A percentile compares a stretch with the other conserved stretches of the same genome.
phyloP scores from a whole-genome alignment of 1,140 invertebrate genomes.

The Bombus huntii region DNA sequence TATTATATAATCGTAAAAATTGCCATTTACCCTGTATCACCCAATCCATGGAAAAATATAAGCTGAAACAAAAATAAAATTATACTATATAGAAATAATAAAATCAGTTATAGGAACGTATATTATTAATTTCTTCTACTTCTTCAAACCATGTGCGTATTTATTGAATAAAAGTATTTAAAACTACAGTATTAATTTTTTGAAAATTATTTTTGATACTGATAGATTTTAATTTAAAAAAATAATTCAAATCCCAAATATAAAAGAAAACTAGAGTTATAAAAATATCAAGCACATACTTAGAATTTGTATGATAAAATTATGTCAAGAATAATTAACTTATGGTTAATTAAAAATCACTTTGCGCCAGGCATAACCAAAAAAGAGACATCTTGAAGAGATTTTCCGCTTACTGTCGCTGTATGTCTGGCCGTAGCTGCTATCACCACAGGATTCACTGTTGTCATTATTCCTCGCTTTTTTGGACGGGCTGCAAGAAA shows the following conservation, averaged over 20 bases:
- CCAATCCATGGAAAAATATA: slow-evolving; percentile 84
- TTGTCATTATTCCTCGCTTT: slow-evolving; percentile 79
- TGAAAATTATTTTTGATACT: not conserved
- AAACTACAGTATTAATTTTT: not conserved
- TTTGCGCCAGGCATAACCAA: slow-evolving; percentile 57
- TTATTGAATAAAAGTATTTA: not conserved
- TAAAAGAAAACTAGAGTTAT: not conserved
- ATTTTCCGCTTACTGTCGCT: slow-evolving; percentile 86
- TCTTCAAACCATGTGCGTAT: not conserved
- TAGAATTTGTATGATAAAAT: not conserved
- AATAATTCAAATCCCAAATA: not conserved
- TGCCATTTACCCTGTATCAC: slow-evolving; percentile 83
- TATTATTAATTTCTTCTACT: not conserved
- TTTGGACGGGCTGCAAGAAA: slow-evolving; percentile 63
- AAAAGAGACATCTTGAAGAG: slow-evolving; percentile 14
- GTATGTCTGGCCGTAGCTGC: slow-evolving; percentile 90
- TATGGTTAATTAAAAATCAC: slow-evolving; percentile 50
- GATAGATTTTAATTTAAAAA: not conserved
- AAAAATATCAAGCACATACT: not conserved
- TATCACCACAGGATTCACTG: slow-evolving; percentile 87
- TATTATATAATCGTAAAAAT: slow-evolving; percentile 19
- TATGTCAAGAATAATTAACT: slow-evolving; percentile 51
- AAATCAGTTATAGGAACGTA: not conserved
- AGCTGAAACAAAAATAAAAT: slow-evolving; percentile 77
- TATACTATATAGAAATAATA: not conserved